phyloP scores from a whole-genome alignment of 2,113 vertebrate genomes.

The Atrichornis clamosus region DNA sequence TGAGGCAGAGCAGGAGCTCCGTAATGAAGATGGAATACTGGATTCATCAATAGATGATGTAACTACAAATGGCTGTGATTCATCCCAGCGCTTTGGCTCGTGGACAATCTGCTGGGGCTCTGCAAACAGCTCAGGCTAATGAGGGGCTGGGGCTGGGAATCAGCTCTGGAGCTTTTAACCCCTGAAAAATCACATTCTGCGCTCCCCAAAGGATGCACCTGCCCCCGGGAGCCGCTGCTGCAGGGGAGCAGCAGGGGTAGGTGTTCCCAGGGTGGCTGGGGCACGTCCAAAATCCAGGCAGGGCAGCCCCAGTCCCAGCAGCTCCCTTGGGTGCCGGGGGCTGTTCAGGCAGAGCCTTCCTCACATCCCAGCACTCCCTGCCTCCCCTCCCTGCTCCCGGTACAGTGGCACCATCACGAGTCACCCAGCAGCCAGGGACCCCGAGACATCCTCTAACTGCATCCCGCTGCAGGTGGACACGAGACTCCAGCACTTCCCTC shows the following conservation, averaged over 20 bases:
- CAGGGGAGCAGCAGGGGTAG: neutral
- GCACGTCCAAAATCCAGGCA: neutral
- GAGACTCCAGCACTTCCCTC: rapidly evolving
- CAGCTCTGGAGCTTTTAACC: neutral
- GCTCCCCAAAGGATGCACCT: neutral
- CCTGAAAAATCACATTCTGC: neutral
- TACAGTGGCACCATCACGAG: rapidly evolving
- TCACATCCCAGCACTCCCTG: neutral
- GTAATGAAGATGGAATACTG: neutral
- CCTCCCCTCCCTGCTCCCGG: neutral
- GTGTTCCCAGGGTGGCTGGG: rapidly evolving
- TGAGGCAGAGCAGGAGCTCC: neutral
- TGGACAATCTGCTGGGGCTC: neutral
- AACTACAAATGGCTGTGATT: neutral
- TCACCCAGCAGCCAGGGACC: neutral
- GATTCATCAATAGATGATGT: neutral
- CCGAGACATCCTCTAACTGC: neutral
- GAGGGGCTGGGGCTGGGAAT: neutral
- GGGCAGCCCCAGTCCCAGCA: neutral
- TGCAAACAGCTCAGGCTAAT: neutral
- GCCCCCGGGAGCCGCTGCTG: neutral
- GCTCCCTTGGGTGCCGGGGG: neutral
- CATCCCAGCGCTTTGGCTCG: neutral
- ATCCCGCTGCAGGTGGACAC: neutral
- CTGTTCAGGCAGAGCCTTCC: neutral